These are phyloP conservation scores for Chrysemys picta DNA, from an alignment of 2,113 vertebrate species.

Conservation along the genomic window DNA sequence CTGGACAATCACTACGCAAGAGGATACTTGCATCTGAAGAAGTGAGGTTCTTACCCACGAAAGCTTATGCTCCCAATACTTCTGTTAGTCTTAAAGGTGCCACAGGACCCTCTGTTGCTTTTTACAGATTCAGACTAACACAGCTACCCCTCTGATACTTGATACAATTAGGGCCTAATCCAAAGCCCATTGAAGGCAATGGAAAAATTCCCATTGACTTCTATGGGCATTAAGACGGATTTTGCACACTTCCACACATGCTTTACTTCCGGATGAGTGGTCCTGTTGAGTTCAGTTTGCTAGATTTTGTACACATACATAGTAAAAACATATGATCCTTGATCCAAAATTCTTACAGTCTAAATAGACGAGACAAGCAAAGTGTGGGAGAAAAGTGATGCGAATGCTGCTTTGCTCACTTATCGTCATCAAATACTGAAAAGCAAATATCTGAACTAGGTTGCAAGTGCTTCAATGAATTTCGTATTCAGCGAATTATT, in stretches of 20 bases:
- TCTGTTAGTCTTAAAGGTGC: no score
- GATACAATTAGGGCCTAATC: not conserved
- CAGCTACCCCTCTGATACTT: no score
- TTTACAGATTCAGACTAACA: no score
- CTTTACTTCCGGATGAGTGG: not conserved
- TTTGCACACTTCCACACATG: not conserved
- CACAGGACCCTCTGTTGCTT: no score
- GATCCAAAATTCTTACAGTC: not conserved
- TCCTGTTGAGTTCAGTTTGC: accelerated
- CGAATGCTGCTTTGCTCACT: not conserved
- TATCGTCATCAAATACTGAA: not conserved
- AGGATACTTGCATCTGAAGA: no score
- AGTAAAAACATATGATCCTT: not conserved
- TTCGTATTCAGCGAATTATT: not conserved
- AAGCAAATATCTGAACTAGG: not conserved
- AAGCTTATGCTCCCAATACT: no score
- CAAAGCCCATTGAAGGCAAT: not conserved
- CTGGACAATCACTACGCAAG: no score
- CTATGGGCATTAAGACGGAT: not conserved
- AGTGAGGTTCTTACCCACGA: no score
- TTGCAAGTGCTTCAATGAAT: not conserved
- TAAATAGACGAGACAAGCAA: not conserved
- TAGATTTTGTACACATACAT: not conserved
- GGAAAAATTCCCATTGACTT: not conserved
- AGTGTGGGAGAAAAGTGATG: not conserved